Conservation (phyloP, 2,113 vertebrate species). For the Crypturellus undulatus region DNA sequence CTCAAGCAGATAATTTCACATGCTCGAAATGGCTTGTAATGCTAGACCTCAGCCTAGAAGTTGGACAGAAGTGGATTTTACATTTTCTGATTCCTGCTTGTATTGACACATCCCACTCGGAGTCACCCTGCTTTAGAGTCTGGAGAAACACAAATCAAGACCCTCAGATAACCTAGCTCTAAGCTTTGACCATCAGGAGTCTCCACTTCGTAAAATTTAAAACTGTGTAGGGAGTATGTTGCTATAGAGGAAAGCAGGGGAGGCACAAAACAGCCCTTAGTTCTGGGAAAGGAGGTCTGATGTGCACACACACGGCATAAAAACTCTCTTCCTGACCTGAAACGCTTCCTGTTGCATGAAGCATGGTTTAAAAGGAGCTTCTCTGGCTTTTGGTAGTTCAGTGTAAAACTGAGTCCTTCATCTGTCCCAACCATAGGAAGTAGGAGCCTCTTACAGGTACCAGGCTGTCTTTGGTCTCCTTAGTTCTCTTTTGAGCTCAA, state of each 20-base stretch:
- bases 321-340: background rate
- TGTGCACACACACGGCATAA: too few relatives aligned
- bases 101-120: background rate
- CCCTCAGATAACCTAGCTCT: background rate
- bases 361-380: background rate
- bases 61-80: background rate
- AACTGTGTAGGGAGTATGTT: background rate
- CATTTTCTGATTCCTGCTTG: background rate
- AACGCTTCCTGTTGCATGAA: background rate
- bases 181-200: background rate
- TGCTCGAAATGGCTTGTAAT: background rate
- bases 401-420: fast-evolving
- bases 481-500: background rate
- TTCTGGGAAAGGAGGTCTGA: background rate
- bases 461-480: background rate
- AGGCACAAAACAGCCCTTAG: background rate
- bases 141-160: background rate
- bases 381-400: background rate
- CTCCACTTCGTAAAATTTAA: background rate
- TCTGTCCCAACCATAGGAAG: background rate
- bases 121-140: background rate
- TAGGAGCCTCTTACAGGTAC: background rate
- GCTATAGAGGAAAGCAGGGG: too few relatives aligned
- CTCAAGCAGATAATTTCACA: background rate
- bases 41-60: background rate